These are phyloP conservation scores for Aleadryas rufinucha DNA, from an alignment of 2,113 vertebrate species.

Conservation along the genomic window DNA sequence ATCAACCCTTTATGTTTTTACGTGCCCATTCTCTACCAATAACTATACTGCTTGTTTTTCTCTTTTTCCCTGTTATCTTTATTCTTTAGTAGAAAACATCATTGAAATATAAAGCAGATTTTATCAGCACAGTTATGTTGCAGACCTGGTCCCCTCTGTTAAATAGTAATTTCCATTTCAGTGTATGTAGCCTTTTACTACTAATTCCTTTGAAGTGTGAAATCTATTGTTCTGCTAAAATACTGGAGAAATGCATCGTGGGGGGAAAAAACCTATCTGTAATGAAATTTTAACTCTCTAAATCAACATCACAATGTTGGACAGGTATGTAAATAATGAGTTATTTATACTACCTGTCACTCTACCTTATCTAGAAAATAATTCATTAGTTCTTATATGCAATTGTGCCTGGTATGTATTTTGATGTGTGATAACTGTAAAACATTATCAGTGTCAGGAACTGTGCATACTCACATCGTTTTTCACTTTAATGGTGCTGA, in stretches of 20 bases:
- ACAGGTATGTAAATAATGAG: constrained; percentile 35
- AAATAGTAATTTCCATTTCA: constrained; percentile 13
- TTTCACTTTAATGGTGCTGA: constrained; percentile 31
- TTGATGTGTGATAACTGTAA: constrained; percentile 51
- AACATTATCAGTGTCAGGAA: constrained; percentile 34
- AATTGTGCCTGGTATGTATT: background rate
- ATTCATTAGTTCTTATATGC: constrained; percentile 5
- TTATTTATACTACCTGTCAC: constrained; percentile 45
- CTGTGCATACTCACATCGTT: background rate
- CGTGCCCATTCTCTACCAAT: background rate
- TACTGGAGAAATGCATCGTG: background rate
- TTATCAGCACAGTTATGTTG: background rate
- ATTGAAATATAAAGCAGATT: background rate
- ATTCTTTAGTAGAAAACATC: background rate
- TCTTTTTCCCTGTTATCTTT: background rate
- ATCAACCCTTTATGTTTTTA: background rate
- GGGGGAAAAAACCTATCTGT: background rate
- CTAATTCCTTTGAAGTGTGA: constrained; percentile 43
- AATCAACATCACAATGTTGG: constrained; percentile 5
- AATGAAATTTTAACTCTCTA: constrained; percentile 34
- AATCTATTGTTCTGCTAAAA: constrained; percentile 41
- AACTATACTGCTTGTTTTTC: background rate
- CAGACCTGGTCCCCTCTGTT: background rate
- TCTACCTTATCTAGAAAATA: constrained; percentile 41
- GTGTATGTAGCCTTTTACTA: background rate